Base-by-base conservation (phyloP, 2,113 vertebrate species). In the Uria aalge region DNA sequence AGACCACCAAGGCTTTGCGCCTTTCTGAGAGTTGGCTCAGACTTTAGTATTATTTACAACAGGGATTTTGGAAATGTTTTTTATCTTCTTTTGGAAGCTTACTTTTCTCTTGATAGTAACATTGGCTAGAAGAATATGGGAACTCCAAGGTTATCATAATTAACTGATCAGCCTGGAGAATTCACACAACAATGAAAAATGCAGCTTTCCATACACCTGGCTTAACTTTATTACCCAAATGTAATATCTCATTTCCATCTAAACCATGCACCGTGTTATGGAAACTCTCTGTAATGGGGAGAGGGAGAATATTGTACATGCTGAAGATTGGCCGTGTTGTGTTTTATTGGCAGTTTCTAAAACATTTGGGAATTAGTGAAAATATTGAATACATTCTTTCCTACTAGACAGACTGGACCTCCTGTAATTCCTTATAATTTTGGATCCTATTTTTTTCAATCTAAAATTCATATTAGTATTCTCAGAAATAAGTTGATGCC, bases 1-100 rank as follows among this genome's bases (percentile, higher is more conserved):
- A 91, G 95, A 96, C 94, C 96, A 96, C 92, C 93, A 92, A 75
- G 74, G 81, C 55, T 97, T 91, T 92, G 56, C 73, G 91, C 66
- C 50, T 88, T 85, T 79, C 63, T 94, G 71, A 83, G 67, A 91
- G 50, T 2, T 97, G 83, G 63, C 84, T 91, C 40, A 59, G 59
- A 32, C 59, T 82, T 62, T 10, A 34, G 34, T 72, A 62, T 73
- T 75, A 50, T 73, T 95, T 90, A 43, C 82, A 71, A 41, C 16
- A 62, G 74, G 78, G 77, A 69, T 80, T 94, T 91, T 63, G 74
- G 36, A 93, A 94, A 66, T 88, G 68, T 47, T 93, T 92, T n/a
- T 87, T 88, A 55, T 67, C 79, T 89, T 90, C 64, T 84, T 53
- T 71, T 92, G 92, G 64, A 96, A 87, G 53, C 56, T 93, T 96